Evolutionary conservation across 1,140 invertebrate genomes (phyloP), one percentile per base, ranked within the genome.

Genomic region (Brachionus rubens): DNA sequence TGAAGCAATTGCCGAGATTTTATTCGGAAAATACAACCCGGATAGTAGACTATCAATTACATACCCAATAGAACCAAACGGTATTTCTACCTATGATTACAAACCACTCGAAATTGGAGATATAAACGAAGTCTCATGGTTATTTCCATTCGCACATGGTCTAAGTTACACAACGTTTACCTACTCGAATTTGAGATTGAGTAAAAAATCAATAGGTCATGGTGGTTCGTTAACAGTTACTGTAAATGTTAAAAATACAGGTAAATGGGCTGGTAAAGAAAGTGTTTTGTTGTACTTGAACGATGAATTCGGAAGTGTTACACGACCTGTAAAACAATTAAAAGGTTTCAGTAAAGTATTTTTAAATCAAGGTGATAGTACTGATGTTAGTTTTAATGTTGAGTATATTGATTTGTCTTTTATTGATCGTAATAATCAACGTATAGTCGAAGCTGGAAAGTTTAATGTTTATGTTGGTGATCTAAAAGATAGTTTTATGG

Each of bases 21-120:
- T 67, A 5, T 67, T 67, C n/a, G 62, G 62, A 5, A 46, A 46
- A 46, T 67, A 67, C 5, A 67, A 67, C 46, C 62, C 62, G 28
- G 33, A 46, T 67, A 30, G 36, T 9, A 30, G 24, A 26, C 26
- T 67, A n/a, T 33, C 62, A 24, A 46, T 67, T 12, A 67, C 62
- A 2, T 67, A 67, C 46, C 62, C 62, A 24, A 24, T 46, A n/a
- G 40, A 67, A n/a, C 16, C 19, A 10, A 43, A 67, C 28, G 40
- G 40, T 14, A 12, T 67, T 24, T 67, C 62, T 28, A 67, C 62
- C 0, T 67, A 67, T 46, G 62, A 67, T 28, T 47, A 67, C 19
- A 46, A 67, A 26, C 40, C 40, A 24, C 26, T 28, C 10, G 62
- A 67, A 67, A n/a, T 67, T 43, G 4, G 4, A 26, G 40, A 46